Evolutionary conservation across 2,797 vertebrate species (phyloP), one percentile per base, ranked within the genome.

Genomic region (Pogonophryne albipinna): DNA sequence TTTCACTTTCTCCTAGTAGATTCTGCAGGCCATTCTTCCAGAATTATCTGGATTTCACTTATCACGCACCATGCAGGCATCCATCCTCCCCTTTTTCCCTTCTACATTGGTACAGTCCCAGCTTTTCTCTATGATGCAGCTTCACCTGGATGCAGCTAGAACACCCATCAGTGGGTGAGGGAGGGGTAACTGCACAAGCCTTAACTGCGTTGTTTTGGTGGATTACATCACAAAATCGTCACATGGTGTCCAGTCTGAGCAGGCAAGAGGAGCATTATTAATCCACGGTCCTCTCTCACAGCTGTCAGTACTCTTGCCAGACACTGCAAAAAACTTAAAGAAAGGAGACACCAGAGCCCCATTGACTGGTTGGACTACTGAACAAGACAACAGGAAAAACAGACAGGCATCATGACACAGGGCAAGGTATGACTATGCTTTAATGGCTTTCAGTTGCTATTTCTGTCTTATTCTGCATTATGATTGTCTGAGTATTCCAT

Each of bases 91-190:
- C 76, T 16, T 50, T 78, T 82, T 45, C 0, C 47, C 27, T 13
- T 15, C 6, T 23, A 38, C 46, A 53, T 77, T 94, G 94, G 92
- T 94, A 92, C 86, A 84, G 84, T 91, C 90, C 88, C 65, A 72
- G 55, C 66, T 53, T 76, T 61, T 61, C 64, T 88, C 75, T 86
- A 53, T 88, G 80, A 70, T 1, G 61, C 78, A 78, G 84, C 70
- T 56, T 87, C 74, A 85, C 84, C 91, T 91, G 85, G 94, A 95
- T 91, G 83, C 79, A 94, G 71, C 94, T 92, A 91, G 94, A 95
- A 94, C 85, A 57, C 93, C 83, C 61, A 64, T 84, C 69, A 51
- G 87, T 70, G 75, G 73, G 83, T 71, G 67, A 79, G 90, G 92
- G 91, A 83, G 89, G 91, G 90, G 89, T 23, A 50, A 80, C 76